A percentile compares a stretch with the other conserved stretches of the same genome.
These are phyloP conservation scores for Chionoecetes opilio DNA, from an alignment of 1,140 invertebrate genomes.

Conservation along the genomic window DNA sequence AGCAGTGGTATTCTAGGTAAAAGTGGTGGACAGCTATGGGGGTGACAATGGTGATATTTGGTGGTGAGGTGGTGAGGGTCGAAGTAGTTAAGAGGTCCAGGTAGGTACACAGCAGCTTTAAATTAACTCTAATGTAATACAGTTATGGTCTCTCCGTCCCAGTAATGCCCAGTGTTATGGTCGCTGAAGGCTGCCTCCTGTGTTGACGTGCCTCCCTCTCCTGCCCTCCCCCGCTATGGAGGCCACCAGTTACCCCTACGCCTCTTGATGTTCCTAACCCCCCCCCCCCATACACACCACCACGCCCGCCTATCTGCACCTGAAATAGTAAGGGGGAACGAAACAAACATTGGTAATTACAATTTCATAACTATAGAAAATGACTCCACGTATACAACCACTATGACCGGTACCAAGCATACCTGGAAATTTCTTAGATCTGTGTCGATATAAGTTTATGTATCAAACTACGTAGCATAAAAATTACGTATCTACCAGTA, in stretches of 20 bases:
- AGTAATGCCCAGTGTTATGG: conserved; percentile 5
- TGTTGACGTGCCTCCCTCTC: neutral
- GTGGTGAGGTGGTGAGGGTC: neutral
- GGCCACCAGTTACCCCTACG: no score
- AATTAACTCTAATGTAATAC: conserved; percentile 21
- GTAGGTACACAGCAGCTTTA: neutral
- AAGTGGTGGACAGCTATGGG: neutral
- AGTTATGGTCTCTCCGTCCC: neutral
- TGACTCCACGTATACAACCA: no score
- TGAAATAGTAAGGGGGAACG: no score
- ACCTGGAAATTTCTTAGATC: no score
- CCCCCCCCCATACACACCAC: no score
- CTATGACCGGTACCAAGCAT: no score
- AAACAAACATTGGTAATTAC: no score
- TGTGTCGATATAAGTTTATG: no score
- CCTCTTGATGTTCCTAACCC: no score
- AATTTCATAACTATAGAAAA: no score
- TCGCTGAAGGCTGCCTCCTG: conserved; percentile 11
- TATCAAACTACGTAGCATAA: neutral
- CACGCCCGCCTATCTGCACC: no score
- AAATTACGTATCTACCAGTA: no score
- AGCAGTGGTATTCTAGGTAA: neutral
- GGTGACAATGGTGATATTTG: conserved; percentile 2
- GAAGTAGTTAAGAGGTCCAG: neutral
- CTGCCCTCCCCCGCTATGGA: neutral